Evolutionary conservation across 2,113 vertebrate genomes (phyloP), one percentile per base, ranked within the genome.

Genomic region (Lophius piscatorius): DNA sequence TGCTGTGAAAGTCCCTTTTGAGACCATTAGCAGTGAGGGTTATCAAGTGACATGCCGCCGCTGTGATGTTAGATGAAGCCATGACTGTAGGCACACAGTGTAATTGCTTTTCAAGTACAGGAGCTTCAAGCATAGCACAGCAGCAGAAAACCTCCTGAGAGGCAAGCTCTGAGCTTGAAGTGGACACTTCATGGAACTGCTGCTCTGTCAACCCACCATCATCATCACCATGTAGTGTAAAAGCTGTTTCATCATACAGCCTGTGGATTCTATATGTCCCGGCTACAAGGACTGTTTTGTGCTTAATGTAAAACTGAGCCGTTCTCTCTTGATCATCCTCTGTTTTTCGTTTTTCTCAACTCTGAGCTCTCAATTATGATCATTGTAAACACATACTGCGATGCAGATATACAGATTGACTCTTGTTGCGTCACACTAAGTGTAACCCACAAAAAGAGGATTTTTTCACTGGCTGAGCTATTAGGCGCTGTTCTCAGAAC

Each of bases 31-130:
- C 65, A 45, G 35, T 41, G 14, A 46, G 52, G 54, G 28, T 35
- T 50, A 54, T 70, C n/a, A 41, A 24, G 59, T 64, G 51, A 44
- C 20, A 22, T 7, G 52, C 35, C 42, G 10, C 54, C 48, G 44
- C 39, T 24, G 14, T 63, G 39, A n/a, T 44, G 42, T 24, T 21
- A 24, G 55, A 57, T 61, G 56, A 57, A 54, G 28, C 38, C 42
- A 46, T 42, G 34, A 23, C 56, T 45, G 55, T 17, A 56, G 42
- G 51, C 56, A 36, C 6, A 26, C 11, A 13, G 45, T 49, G 10
- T 70, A 62, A 70, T 74, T 60, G 59, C 40, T 42, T 38, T 57
- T 76, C 38, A 75, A 71, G 56, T 51, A 52, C 26, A 12, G 52
- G 62, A 63, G 50, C 46, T 61, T 76, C 56, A 59, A 74, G 69